phyloP scores from a whole-genome alignment of 1,140 invertebrate genomes.

The Tachypleus tridentatus region DNA sequence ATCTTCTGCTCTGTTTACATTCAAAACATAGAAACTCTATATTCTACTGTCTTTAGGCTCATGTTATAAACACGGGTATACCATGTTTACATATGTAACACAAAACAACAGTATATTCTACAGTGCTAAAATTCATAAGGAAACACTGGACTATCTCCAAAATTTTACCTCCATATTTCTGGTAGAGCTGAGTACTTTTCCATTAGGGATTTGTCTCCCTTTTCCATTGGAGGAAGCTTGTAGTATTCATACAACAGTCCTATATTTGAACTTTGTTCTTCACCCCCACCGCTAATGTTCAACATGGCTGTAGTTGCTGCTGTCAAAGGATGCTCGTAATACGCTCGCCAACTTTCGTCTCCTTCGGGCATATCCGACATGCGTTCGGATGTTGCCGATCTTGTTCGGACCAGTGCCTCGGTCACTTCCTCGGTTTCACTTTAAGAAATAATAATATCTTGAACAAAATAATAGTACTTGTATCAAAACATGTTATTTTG shows the following conservation, averaged over 20 bases:
- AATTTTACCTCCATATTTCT: slow-evolving; percentile 29
- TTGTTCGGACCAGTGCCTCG: slow-evolving; percentile 6
- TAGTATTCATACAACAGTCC: slow-evolving; percentile 61
- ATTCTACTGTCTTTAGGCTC: too few species aligned
- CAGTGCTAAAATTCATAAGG: too few species aligned
- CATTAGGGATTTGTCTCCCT: slow-evolving; percentile 25
- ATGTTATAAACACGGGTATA: too few species aligned
- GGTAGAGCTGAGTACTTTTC: slow-evolving; percentile 24
- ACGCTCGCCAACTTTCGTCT: slow-evolving; percentile 44
- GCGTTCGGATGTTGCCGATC: slow-evolving; percentile 13
- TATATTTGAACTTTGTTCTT: slow-evolving; percentile 28
- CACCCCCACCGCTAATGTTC: slow-evolving; percentile 44
- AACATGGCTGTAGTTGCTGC: slow-evolving; percentile 63
- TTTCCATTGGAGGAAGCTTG: slow-evolving; percentile 35
- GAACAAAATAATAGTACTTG: too few species aligned
- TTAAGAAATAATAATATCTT: background rate
- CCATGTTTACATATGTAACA: too few species aligned
- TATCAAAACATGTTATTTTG: too few species aligned
- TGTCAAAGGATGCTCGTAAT: slow-evolving; percentile 63
- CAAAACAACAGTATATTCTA: too few species aligned
- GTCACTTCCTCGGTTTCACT: slow-evolving; percentile 12
- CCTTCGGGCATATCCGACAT: slow-evolving; percentile 32
- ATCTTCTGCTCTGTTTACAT: too few species aligned
- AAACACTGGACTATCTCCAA: too few species aligned
- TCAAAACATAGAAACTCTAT: too few species aligned